Conservation (phyloP, 2,797 vertebrate genomes). For the Spea hammondii region DNA sequence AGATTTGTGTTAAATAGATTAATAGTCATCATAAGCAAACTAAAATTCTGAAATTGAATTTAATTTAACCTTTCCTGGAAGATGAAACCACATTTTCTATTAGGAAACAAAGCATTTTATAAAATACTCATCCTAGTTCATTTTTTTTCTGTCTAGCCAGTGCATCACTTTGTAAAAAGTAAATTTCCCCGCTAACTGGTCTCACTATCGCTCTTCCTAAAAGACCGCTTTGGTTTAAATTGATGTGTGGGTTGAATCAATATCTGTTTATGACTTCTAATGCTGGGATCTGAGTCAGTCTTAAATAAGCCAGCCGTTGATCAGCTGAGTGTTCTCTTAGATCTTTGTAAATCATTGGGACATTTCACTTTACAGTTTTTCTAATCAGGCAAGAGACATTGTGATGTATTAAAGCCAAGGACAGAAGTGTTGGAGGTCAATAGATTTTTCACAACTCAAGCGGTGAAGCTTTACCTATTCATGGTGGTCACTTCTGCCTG, state of each 20-base stretch:
- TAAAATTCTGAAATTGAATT: background rate
- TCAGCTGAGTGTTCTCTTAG: slow-evolving; percentile 40
- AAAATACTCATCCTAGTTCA: background rate
- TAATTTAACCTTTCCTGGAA: background rate
- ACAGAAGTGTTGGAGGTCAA: slow-evolving; percentile 34
- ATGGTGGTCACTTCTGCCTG: background rate
- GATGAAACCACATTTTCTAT: background rate
- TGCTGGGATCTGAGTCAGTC: slow-evolving; percentile 19
- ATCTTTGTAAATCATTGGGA: slow-evolving; percentile 38
- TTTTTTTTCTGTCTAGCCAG: slow-evolving; percentile 17
- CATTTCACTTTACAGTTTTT: slow-evolving; percentile 48
- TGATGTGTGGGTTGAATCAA: slow-evolving; percentile 45
- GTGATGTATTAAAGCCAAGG: slow-evolving; percentile 7
- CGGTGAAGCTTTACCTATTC: slow-evolving; percentile 17
- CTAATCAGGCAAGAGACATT: slow-evolving; percentile 51
- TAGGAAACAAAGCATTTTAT: background rate
- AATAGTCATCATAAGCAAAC: background rate
- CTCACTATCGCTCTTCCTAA: slow-evolving; percentile 20
- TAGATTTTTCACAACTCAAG: slow-evolving; percentile 29
- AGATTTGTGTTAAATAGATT: background rate
- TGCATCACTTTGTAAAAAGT: slow-evolving; percentile 32
- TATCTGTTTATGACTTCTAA: slow-evolving; percentile 47
- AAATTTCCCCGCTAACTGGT: slow-evolving; percentile 3
- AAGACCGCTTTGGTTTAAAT: slow-evolving; percentile 40
- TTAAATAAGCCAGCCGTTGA: slow-evolving; percentile 44